Evolutionary conservation across 1,140 invertebrate species (phyloP), one percentile per base, ranked within the genome.

Genomic region (Lasaia peninsularis): DNA sequence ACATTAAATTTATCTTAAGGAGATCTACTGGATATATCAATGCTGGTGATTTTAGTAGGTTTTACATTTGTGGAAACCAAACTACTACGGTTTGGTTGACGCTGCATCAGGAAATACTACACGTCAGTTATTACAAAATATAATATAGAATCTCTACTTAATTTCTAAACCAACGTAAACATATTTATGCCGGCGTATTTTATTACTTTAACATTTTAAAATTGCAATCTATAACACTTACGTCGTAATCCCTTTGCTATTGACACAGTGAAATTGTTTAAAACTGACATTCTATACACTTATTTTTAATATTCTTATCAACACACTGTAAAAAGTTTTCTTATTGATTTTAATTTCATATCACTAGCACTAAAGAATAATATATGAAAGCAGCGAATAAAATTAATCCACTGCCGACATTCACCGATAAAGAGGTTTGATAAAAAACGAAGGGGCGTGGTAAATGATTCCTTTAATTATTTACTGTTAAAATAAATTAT

Each of bases 241-340:
- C 37, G 37, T n/a, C 37, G 16, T 40, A 40, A 10, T 40, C 37
- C 37, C 37, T 40, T 40, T 2, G 37, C 37, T 9, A 40, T 40
- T 14, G 37, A 40, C 9, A 40, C 37, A 40, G 37, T 40, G 10
- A 40, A 40, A 18, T 40, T 40, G 16, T 40, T 40, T 40, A 40
- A 40, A 40, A 40, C 37, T 40, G 37, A 40, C 37, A 40, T 40
- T 16, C 2, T 40, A 40, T 0, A 18, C 37, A 40, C 37, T 40
- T 9, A 9, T 40, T 37, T 40, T 9, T 18, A 40, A 9, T 16
- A 18, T 14, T 40, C 35, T 40, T 40, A 40, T 40, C 35, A 18
- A 40, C 16, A 40, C 35, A 40, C 35, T 18, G 9, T 40, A 40
- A 16, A 18, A 14, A 9, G 7, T 40, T 40, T 16, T 40, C 14